Evolutionary conservation across 2,888 invertebrate genomes (phyloP).

Genomic region (Lasioglossum calceatum): DNA sequence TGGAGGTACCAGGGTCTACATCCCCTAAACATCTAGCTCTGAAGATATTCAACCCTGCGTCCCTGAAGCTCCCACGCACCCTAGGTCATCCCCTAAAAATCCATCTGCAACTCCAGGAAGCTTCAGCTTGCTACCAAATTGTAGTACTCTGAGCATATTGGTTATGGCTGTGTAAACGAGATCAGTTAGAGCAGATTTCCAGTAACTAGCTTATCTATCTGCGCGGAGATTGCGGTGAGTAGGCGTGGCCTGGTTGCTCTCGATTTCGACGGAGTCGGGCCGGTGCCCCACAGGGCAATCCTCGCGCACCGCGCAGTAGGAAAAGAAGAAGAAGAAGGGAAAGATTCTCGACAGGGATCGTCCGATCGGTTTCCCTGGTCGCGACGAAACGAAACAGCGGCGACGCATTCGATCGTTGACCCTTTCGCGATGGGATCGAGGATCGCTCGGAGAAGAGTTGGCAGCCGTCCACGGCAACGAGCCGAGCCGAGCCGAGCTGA

Average conservation of each 20-base stretch:
- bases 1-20: no score
- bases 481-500: conserved; percentile 14
- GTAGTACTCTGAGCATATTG: neutral
- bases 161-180: neutral
- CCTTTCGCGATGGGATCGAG: conserved; percentile 68
- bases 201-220: neutral
- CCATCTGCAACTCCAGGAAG: neutral
- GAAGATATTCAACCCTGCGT: neutral
- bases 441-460: conserved; percentile 65
- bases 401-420: conserved; percentile 66
- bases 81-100: neutral
- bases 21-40: neutral
- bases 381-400: conserved; percentile 45
- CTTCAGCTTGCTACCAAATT: neutral
- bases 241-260: conserved; percentile 1
- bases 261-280: neutral
- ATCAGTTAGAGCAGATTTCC: neutral
- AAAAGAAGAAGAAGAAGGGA: neutral
- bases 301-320: neutral
- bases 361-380: conserved; percentile 22
- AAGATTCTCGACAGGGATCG: neutral
- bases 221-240: neutral
- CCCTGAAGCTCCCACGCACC: neutral
- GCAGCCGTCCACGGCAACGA: conserved; percentile 65
- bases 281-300: conserved; percentile 5